A percentile compares a stretch with the other conserved stretches of the same genome.
Evolutionary conservation across 64 coral and sea anemone species (phyloP).

Genomic region (Stichodactyla mertensii): DNA sequence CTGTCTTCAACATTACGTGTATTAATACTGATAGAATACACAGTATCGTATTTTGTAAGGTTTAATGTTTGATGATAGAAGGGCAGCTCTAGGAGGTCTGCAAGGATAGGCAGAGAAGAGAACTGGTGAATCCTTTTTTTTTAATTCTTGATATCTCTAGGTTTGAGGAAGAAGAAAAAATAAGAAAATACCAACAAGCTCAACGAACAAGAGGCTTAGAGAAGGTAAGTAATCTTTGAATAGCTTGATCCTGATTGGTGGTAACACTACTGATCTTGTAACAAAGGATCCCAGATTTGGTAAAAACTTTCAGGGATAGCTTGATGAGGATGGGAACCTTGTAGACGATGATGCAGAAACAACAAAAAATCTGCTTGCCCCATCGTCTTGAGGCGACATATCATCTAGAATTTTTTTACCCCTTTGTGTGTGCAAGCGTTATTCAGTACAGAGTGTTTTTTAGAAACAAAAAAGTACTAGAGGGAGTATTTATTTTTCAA

Average conservation of each 20-base stretch:
- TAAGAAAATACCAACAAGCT: slow-evolving; percentile 74
- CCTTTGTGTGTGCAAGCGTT: background rate
- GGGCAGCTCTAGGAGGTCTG: too few species aligned
- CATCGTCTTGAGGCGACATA: too few species aligned
- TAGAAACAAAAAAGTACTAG: too few species aligned
- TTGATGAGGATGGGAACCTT: too few species aligned
- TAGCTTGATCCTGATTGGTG: background rate
- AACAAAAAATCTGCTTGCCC: background rate
- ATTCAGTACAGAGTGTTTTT: too few species aligned
- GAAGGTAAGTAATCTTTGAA: slow-evolving; percentile 34
- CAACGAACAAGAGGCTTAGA: slow-evolving; percentile 73
- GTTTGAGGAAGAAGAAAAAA: slow-evolving; percentile 84
- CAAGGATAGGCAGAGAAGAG: too few species aligned
- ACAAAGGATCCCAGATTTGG: too few species aligned
- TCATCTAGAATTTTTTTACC: background rate
- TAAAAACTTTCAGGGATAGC: too few species aligned
- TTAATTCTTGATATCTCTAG: slow-evolving; percentile 10
- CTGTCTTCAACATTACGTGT: background rate
- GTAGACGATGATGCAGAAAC: too few species aligned
- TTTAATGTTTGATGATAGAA: too few species aligned
- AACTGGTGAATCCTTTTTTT: background rate
- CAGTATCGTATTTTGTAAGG: too few species aligned
- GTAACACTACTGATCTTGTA: background rate
- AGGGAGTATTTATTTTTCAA: too few species aligned
- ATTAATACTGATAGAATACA: background rate